Base-by-base conservation (phyloP, 2,797 vertebrate genomes). In the Anomalospiza imberbis region DNA sequence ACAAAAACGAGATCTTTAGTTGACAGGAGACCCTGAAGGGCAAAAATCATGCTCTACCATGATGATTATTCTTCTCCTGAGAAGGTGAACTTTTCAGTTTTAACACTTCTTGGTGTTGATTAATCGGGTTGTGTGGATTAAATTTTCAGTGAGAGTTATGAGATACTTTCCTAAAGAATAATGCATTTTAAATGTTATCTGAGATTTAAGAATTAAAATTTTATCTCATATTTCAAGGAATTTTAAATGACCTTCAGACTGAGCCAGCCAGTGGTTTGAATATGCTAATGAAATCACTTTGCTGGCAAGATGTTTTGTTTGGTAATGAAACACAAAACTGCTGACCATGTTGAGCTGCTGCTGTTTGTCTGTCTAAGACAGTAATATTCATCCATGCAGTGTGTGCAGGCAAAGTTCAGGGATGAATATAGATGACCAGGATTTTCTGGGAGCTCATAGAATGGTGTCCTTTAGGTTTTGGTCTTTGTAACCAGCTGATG, bases 201-300 rank as follows among this genome's bases (percentile, higher is more conserved):
- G 73, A 95, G 81, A 91, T 86, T 90, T 85, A 87, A 88, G 88
- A 93, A 93, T 86, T 96, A 92, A 91, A 87, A 84, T 79, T 91
- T 61, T 93, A 80, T 91, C 86, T 96, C 47, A 1, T 92, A 51
- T 96, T 96, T 97, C 95, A 85, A 93, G 95, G 74, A 93, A 89
- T 95, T 96, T 94, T 85, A 94, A 94, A 47, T 97, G 97, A 98
- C 97, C 98, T 98, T 98, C 97, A 96, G 82, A 17, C 51, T 85
- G 80, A 97, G 79, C 71, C 88, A 88, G 65, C 47, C 85, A 73
- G 73, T 76, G 45, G 55, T 91, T 97, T 98, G 97, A 98, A 98
- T 98, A 98, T 98, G 95, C 77, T 98, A 96, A 98, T 98, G 96
- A 98, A 98, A 98, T 98, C 98, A 97, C 95, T 98, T 97, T 97